Conservation (phyloP, 1,140 invertebrate species). For the Drosophila fuyamai region DNA sequence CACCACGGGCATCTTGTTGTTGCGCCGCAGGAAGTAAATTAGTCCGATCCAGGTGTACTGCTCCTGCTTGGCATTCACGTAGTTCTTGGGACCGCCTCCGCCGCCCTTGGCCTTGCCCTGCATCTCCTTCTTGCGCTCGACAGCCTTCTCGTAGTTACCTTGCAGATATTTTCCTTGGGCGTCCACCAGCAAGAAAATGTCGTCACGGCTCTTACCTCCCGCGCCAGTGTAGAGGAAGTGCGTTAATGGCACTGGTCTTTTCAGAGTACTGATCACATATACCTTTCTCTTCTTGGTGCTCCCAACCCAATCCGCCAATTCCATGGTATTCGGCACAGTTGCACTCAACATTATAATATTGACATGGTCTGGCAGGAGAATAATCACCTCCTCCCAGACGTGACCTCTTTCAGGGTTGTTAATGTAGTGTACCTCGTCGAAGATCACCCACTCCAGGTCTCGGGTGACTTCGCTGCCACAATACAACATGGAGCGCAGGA, state of each 20-base stretch:
- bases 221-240: constrained; percentile 96
- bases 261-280: constrained; percentile 96
- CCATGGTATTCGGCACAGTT: constrained; percentile 98
- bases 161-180: constrained; percentile 89
- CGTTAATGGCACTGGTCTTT: constrained; percentile 97
- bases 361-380: constrained; percentile 96
- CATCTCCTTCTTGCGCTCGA: constrained; percentile 88
- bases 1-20: constrained; percentile 96
- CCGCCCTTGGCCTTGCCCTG: constrained; percentile 62
- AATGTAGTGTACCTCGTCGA: constrained; percentile 99
- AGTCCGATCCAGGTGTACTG: constrained; percentile 94
- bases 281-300: constrained; percentile 96
- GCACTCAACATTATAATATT: constrained; percentile 99
- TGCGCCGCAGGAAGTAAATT: constrained; percentile 91
- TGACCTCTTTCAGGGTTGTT: constrained; percentile 99
- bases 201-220: constrained; percentile 92
- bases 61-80: constrained; percentile 87
- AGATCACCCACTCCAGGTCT: constrained; percentile 99
- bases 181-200: constrained; percentile 94
- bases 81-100: constrained; percentile 37
- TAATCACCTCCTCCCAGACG: constrained; percentile 99
- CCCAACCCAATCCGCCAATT: constrained; percentile 99
- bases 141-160: constrained; percentile 89
- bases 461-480: constrained; percentile 97
- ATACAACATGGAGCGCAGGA: constrained; percentile 98